Percentiles rank a stretch among this genome's conserved stretches.
Conservation (phyloP, 2,113 vertebrate species). For the Manacus vitellinus region DNA sequence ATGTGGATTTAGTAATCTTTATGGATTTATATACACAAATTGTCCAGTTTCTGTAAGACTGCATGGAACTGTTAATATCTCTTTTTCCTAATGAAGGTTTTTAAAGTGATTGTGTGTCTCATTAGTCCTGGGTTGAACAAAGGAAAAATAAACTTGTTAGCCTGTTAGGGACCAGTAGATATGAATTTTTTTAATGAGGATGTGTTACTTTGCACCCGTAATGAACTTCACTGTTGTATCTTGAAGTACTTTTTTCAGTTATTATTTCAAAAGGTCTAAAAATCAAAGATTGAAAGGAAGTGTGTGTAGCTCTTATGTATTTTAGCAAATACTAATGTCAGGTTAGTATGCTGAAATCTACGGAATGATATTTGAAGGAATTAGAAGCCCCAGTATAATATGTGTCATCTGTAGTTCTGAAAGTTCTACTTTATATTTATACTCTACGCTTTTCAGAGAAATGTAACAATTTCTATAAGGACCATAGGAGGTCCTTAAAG, state of each 20-base stretch:
- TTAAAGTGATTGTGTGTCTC: neutral
- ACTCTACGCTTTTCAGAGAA: neutral
- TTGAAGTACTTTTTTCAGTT: neutral
- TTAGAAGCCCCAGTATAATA: neutral
- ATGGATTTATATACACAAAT: neutral
- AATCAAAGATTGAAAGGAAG: neutral
- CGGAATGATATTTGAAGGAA: neutral
- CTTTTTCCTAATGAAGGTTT: neutral
- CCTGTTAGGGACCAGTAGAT: neutral
- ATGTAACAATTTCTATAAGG: neutral
- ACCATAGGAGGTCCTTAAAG: neutral
- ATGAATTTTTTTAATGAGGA: neutral
- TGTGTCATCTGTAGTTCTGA: neutral
- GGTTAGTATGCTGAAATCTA: neutral
- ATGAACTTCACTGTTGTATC: neutral
- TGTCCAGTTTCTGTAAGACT: neutral
- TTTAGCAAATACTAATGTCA: neutral
- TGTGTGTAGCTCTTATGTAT: neutral
- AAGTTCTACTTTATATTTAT: neutral
- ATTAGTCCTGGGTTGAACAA: neutral
- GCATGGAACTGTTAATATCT: neutral
- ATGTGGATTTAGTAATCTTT: neutral
- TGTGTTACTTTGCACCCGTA: neutral
- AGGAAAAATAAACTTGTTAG: neutral
- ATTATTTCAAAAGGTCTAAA: neutral